These are phyloP conservation scores for Urocitellus parryii DNA, from an alignment of 2,113 vertebrate species.

Conservation along the genomic window DNA sequence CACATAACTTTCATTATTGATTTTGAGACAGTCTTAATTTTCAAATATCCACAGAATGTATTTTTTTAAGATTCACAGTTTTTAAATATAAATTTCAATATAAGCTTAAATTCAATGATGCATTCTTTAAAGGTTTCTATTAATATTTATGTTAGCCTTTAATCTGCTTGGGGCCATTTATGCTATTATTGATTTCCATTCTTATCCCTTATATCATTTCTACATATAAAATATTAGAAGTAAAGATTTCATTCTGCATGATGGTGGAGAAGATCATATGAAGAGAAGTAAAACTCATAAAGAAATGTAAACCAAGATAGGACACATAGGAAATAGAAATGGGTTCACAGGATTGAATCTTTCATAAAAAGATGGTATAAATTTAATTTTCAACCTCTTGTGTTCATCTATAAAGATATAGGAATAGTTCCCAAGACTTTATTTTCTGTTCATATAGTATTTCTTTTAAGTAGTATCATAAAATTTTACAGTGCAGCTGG, in stretches of 20 bases:
- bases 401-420: slow-evolving; percentile 31
- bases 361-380: slow-evolving; percentile 40
- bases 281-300: slow-evolving; percentile 56
- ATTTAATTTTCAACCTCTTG: not conserved
- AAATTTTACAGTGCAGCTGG: not conserved
- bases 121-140: slow-evolving; percentile 11
- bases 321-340: slow-evolving; percentile 19
- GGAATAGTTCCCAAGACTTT: not conserved
- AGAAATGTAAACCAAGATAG: slow-evolving; percentile 50
- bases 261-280: not conserved
- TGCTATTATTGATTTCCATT: not conserved
- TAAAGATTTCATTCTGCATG: slow-evolving; percentile 5
- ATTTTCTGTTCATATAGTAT: not conserved
- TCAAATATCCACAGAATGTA: not conserved
- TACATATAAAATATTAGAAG: not conserved
- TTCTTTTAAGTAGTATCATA: slow-evolving; percentile 23
- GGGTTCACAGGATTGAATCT: not conserved
- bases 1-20: slow-evolving; percentile 27
- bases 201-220: slow-evolving; percentile 12
- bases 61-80: not conserved
- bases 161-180: slow-evolving; percentile 1
- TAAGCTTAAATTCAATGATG: slow-evolving; percentile 31
- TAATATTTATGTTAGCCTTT: slow-evolving; percentile 56
- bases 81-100: slow-evolving; percentile 41
- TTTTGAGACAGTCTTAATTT: slow-evolving; percentile 48